phyloP scores from a whole-genome alignment of 1,140 invertebrate genomes.

The Trichonephila clavata region DNA sequence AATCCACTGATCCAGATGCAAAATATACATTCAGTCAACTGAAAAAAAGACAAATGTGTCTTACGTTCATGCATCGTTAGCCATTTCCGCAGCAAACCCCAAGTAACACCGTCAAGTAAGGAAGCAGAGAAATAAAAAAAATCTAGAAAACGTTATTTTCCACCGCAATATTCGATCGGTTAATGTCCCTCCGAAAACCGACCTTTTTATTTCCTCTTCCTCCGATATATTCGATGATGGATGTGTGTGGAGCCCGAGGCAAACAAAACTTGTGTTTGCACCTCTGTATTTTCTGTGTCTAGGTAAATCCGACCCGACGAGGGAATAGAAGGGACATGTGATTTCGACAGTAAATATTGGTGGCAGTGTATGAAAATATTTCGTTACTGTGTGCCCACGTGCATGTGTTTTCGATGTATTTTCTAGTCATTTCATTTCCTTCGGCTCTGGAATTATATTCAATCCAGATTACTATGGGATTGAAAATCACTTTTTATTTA shows the following conservation, averaged over 20 bases:
- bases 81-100: too few species aligned
- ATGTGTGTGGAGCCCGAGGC: conserved; percentile 16
- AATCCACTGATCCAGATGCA: too few species aligned
- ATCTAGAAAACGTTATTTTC: not conserved
- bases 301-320: conserved; percentile 8
- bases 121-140: not conserved
- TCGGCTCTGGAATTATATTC: not conserved
- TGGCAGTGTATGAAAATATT: not conserved
- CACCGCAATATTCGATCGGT: conserved; percentile 37
- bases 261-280: conserved; percentile 23
- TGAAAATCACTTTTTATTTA: not conserved
- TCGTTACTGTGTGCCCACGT: not conserved
- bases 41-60: too few species aligned
- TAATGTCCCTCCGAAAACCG: not conserved
- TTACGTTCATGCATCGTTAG: too few species aligned
- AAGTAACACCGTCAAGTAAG: not conserved
- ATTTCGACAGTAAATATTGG: conserved; percentile 2
- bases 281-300: not conserved
- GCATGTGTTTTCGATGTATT: not conserved
- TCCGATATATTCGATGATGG: conserved; percentile 40
- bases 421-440: not conserved
- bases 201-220: not conserved
- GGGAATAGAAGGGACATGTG: not conserved
- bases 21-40: too few species aligned
- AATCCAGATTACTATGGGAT: not conserved